Percentiles rank a stretch among this genome's conserved stretches.
phyloP scores from a whole-genome alignment of 2,888 invertebrate species.

The Rotaria macrura region DNA sequence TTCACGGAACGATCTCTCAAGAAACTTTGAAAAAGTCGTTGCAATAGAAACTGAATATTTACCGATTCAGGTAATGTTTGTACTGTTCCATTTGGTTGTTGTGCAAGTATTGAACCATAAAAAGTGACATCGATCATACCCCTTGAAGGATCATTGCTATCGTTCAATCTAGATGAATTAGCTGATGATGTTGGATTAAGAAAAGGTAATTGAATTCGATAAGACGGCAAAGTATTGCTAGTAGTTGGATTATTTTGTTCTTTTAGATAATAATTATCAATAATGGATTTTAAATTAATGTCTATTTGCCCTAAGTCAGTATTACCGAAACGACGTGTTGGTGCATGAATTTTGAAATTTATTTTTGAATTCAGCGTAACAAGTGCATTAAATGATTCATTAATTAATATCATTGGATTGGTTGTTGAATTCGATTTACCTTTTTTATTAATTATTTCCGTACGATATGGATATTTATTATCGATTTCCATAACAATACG shows the following conservation, averaged over 20 bases:
- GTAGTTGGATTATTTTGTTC: not conserved
- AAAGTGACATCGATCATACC: not conserved
- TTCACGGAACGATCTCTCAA: too few species aligned
- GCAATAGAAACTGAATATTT: not conserved
- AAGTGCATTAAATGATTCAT: not conserved
- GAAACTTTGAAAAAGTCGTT: too few species aligned
- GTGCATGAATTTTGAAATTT: not conserved
- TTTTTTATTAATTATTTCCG: not conserved
- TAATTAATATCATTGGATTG: not conserved
- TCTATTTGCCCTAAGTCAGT: not conserved
- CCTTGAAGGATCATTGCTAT: not conserved
- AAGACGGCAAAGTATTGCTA: not conserved
- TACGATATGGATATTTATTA: not conserved
- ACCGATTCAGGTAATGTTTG: not conserved
- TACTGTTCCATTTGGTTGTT: not conserved
- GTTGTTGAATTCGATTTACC: not conserved
- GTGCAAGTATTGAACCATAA: not conserved
- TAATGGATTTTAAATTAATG: not conserved
- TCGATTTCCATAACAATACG: not conserved
- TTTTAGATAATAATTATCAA: not conserved
- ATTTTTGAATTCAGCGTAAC: not conserved
- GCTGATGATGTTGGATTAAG: not conserved
- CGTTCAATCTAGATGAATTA: not conserved
- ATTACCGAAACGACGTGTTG: slow-evolving; percentile 1
- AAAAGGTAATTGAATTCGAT: not conserved